These are phyloP conservation scores for Streptopelia turtur DNA, from an alignment of 2,797 vertebrate species.

Conservation along the genomic window DNA sequence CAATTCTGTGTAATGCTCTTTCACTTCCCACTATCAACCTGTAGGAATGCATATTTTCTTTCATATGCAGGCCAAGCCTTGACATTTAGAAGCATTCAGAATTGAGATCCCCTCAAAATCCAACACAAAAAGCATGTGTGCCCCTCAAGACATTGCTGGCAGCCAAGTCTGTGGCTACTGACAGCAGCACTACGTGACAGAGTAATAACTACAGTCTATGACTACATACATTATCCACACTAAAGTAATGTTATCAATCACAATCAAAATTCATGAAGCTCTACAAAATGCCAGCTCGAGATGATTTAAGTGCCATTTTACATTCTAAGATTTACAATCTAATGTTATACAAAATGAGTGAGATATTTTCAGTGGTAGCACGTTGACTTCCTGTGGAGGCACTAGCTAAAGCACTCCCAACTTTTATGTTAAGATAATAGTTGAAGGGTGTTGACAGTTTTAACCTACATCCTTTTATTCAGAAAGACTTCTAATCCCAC, in stretches of 20 bases:
- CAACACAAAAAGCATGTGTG: background rate
- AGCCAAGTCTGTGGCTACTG: background rate
- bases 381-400: background rate
- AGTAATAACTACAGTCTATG: background rate
- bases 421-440: conserved; percentile 28
- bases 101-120: background rate
- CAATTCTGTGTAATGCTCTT: background rate
- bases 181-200: background rate
- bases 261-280: conserved; percentile 55
- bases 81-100: conserved; percentile 5
- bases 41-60: background rate
- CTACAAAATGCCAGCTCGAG: conserved; percentile 51
- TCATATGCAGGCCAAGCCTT: background rate
- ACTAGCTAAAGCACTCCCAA: background rate
- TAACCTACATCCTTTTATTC: conserved; percentile 76
- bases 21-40: background rate
- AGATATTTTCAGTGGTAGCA: background rate
- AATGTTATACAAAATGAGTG: conserved; percentile 45
- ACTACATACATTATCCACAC: conserved; percentile 18
- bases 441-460: conserved; percentile 70
- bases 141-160: background rate
- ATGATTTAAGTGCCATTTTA: conserved; percentile 58
- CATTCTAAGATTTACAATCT: conserved; percentile 12
- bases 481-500: conserved; percentile 76
- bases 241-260: conserved; percentile 41